Evolutionary conservation across 2,888 invertebrate species (phyloP).

Genomic region (Odontocerum albicorne): DNA sequence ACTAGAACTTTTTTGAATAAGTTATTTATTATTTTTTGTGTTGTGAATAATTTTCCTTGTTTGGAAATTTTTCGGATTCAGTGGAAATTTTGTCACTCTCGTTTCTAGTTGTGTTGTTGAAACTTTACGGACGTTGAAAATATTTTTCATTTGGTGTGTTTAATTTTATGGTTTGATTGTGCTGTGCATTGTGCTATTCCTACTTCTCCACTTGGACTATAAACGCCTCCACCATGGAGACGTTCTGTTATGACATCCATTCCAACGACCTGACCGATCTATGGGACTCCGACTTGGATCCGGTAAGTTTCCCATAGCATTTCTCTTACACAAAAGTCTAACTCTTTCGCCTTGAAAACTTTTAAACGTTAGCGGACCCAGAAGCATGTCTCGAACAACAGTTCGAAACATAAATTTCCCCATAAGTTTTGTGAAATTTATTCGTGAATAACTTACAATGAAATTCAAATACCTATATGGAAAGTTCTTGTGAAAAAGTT

Average conservation of each 20-base stretch:
- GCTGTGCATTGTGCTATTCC: conserved; percentile 17
- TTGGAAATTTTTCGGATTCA: conserved; percentile 11
- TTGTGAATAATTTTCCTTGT: no score
- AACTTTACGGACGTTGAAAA: conserved; percentile 16
- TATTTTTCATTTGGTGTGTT: conserved; percentile 6
- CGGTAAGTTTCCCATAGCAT: conserved; percentile 61
- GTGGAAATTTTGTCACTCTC: conserved; percentile 16
- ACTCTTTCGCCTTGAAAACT: no score
- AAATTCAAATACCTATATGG: no score
- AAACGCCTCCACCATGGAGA: conserved; percentile 59
- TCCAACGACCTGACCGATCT: conserved; percentile 75
- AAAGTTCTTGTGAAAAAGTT: no score
- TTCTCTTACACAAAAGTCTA: no score
- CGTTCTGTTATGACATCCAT: conserved; percentile 75
- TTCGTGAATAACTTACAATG: no score
- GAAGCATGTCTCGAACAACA: no score
- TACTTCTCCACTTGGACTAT: conserved; percentile 5
- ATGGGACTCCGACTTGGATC: conserved; percentile 82
- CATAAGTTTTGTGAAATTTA: no score
- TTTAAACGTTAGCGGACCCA: no score
- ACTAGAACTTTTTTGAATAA: conserved; percentile 15
- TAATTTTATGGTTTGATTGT: conserved; percentile 18
- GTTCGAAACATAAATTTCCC: no score
- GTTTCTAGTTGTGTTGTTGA: conserved; percentile 5
- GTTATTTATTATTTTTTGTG: conserved; percentile 14